Evolutionary conservation across 2,888 invertebrate species (phyloP).

Genomic region (Choristoneura rosaceana): DNA sequence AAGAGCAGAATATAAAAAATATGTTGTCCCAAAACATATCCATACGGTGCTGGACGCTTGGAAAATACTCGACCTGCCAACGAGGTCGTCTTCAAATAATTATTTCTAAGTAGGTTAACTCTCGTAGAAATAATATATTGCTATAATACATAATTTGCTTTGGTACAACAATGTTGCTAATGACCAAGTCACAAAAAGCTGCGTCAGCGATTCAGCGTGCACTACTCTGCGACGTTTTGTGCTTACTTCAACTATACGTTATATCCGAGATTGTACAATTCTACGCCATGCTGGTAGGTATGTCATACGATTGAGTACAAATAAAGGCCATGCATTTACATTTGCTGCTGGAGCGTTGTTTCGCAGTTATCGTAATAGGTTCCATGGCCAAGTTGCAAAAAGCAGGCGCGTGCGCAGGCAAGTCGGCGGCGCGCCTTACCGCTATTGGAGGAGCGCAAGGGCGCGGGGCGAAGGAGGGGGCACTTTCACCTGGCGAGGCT

Average conservation of each 20-base stretch:
- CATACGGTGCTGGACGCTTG: constrained; percentile 7
- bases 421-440: constrained; percentile 67
- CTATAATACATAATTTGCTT: constrained; percentile 19
- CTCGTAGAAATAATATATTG: constrained; percentile 7
- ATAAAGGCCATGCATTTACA: constrained; percentile 79
- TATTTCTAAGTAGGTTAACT: constrained; percentile 29
- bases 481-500: constrained; percentile 84
- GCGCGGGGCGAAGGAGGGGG: constrained; percentile 69
- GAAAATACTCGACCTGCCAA: constrained; percentile 19
- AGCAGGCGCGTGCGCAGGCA: constrained; percentile 80
- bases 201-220: constrained; percentile 5
- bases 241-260: constrained; percentile 8
- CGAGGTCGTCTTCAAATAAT: constrained; percentile 30
- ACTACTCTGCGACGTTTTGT: constrained; percentile 1
- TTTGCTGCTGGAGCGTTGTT: constrained; percentile 75
- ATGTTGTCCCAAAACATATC: not conserved
- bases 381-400: constrained; percentile 85
- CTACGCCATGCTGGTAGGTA: constrained; percentile 47
- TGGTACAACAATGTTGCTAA: constrained; percentile 24
- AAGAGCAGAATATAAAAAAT: not conserved
- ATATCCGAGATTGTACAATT: constrained; percentile 47
- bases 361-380: constrained; percentile 82
- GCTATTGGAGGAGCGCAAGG: constrained; percentile 62
- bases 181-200: constrained; percentile 27
- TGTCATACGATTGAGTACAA: constrained; percentile 66